phyloP scores from a whole-genome alignment of 2,113 vertebrate genomes.

The Castor canadensis region DNA sequence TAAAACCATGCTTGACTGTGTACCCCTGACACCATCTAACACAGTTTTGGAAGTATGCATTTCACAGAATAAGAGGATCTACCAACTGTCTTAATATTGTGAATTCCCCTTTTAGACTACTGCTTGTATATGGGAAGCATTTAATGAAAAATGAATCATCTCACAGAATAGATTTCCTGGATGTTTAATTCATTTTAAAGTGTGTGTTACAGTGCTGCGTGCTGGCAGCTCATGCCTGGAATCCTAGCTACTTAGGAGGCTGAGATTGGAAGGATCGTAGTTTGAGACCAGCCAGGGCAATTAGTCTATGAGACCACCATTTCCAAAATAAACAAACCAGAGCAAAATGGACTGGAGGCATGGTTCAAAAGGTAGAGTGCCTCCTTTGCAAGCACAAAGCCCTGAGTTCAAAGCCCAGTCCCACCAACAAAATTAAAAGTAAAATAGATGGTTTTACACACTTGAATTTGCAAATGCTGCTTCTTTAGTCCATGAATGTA shows the following conservation, averaged over 20 bases:
- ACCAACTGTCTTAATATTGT: not conserved
- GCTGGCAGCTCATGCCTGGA: too few species aligned
- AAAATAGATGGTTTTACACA: constrained; percentile 11
- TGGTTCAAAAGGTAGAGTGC: too few species aligned
- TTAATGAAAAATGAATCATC: constrained; percentile 33
- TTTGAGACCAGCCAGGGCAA: too few species aligned
- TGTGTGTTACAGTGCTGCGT: too few species aligned
- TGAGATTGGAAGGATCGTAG: too few species aligned
- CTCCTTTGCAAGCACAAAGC: too few species aligned
- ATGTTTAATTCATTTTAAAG: constrained; percentile 26
- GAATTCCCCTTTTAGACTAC: not conserved
- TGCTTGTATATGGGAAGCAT: not conserved
- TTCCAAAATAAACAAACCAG: too few species aligned
- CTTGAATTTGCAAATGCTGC: not conserved
- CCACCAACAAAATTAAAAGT: too few species aligned
- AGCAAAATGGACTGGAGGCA: too few species aligned
- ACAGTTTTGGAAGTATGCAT: not conserved
- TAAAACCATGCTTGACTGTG: not conserved
- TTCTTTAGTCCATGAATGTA: not conserved
- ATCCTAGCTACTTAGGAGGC: too few species aligned
- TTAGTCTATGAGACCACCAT: too few species aligned
- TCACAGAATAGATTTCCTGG: constrained; percentile 33
- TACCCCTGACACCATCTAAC: not conserved
- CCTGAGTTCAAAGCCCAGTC: too few species aligned
- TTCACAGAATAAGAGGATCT: not conserved